These are phyloP conservation scores for Pelobates cultripes DNA, from an alignment of 2,797 vertebrate species.

Conservation along the genomic window DNA sequence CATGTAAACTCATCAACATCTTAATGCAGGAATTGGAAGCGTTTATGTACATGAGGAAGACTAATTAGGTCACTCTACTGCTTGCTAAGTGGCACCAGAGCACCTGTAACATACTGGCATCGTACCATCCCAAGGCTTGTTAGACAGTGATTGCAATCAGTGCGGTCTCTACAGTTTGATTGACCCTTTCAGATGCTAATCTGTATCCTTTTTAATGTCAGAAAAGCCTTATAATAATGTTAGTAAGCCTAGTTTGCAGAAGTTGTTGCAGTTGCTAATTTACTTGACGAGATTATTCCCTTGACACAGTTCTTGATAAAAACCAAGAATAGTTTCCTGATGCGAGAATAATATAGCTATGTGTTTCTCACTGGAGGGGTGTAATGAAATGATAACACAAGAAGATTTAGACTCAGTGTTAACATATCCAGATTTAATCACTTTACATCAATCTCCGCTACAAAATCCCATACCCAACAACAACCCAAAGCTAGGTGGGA, in stretches of 20 bases:
- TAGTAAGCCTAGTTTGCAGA: conserved; percentile 1
- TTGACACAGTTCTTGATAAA: neutral
- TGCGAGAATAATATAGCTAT: neutral
- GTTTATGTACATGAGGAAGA: conserved; percentile 44
- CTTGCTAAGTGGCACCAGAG: conserved; percentile 37
- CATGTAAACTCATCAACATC: conserved; percentile 30
- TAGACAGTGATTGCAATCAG: conserved; percentile 54
- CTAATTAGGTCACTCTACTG: conserved; percentile 49
- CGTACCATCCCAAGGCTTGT: conserved; percentile 36
- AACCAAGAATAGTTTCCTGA: neutral
- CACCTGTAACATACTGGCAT: conserved; percentile 47
- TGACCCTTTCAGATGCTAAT: conserved; percentile 52
- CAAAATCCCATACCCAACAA: no score
- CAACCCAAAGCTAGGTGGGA: no score
- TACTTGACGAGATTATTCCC: conserved; percentile 1
- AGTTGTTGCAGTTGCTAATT: conserved; percentile 1
- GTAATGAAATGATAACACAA: no score
- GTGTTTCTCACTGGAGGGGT: no score
- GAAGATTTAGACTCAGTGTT: no score
- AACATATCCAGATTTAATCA: no score
- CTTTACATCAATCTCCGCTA: no score
- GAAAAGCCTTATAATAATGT: neutral
- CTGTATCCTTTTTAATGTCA: conserved; percentile 18
- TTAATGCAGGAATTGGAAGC: conserved; percentile 14
- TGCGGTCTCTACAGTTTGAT: conserved; percentile 34